A percentile compares a stretch with the other conserved stretches of the same genome.
These are phyloP conservation scores for Xyrichtys novacula DNA, from an alignment of 2,797 vertebrate genomes.

Conservation along the genomic window DNA sequence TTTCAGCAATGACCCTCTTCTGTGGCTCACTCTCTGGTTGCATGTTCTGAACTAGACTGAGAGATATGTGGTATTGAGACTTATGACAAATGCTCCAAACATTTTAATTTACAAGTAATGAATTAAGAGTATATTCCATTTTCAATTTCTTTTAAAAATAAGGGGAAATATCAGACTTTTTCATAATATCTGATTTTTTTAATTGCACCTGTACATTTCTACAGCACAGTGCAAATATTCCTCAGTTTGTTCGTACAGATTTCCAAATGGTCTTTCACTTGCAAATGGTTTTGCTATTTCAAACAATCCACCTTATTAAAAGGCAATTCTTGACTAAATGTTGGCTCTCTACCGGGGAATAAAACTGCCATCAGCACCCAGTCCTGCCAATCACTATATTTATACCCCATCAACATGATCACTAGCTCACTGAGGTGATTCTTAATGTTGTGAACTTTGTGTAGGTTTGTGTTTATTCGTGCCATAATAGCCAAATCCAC, in stretches of 20 bases:
- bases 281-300: neutral
- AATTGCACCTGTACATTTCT: too few relatives aligned
- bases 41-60: too few relatives aligned
- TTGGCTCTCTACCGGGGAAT: neutral
- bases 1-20: too few relatives aligned
- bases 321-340: neutral
- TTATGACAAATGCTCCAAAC: too few relatives aligned
- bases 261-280: neutral
- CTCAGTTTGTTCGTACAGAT: neutral
- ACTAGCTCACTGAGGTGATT: constrained; percentile 1
- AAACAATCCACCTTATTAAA: neutral
- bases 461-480: constrained; percentile 11
- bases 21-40: too few relatives aligned
- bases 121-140: too few relatives aligned
- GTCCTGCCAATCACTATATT: constrained; percentile 6
- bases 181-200: too few relatives aligned
- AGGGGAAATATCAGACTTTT: too few relatives aligned
- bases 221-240: neutral
- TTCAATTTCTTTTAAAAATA: too few relatives aligned
- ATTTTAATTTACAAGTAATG: too few relatives aligned
- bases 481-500: constrained; percentile 27
- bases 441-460: constrained; percentile 38
- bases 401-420: neutral
- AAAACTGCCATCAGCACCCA: neutral
- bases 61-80: too few relatives aligned